Conservation (phyloP, 2,888 invertebrate species). For the Sphaerophoria rueppellii region DNA sequence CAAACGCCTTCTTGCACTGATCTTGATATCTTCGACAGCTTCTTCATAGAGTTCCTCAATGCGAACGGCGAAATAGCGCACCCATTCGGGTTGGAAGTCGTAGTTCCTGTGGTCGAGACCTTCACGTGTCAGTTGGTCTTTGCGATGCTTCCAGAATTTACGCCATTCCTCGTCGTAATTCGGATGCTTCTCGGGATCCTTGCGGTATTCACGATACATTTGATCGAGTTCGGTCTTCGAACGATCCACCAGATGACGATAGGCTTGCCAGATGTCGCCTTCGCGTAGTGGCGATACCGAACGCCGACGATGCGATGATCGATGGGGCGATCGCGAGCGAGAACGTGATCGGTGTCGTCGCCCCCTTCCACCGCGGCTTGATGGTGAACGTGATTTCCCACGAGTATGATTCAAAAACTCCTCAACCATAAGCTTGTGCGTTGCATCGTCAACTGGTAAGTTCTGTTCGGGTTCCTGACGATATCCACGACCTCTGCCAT, state of each 20-base stretch:
- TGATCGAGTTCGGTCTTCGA: conserved; percentile 79
- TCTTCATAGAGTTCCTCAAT: conserved; percentile 90
- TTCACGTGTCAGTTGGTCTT: conserved; percentile 85
- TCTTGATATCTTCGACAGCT: conserved; percentile 84
- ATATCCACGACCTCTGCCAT: conserved; percentile 27
- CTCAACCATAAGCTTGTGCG: conserved; percentile 79
- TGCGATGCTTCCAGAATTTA: conserved; percentile 92
- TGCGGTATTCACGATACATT: conserved; percentile 84
- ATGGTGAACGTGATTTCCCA: conserved; percentile 58
- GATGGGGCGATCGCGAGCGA: conserved; percentile 65
- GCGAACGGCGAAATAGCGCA: conserved; percentile 89
- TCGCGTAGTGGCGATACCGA: conserved; percentile 78
- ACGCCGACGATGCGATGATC: conserved; percentile 59
- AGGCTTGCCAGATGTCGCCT: conserved; percentile 79
- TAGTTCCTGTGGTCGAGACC: conserved; percentile 87
- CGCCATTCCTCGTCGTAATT: conserved; percentile 94
- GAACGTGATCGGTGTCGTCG: conserved; percentile 73
- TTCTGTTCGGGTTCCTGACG: conserved; percentile 22
- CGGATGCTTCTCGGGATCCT: conserved; percentile 93
- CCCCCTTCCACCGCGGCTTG: conserved; percentile 21
- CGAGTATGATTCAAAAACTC: conserved; percentile 76
- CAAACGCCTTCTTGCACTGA: conserved; percentile 77
- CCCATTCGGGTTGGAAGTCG: conserved; percentile 95
- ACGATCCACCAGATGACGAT: conserved; percentile 79
- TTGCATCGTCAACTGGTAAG: conserved; percentile 77